Evolutionary conservation across 1,140 invertebrate genomes (phyloP), one percentile per base, ranked within the genome.

Genomic region (Heliconius hermathena): DNA sequence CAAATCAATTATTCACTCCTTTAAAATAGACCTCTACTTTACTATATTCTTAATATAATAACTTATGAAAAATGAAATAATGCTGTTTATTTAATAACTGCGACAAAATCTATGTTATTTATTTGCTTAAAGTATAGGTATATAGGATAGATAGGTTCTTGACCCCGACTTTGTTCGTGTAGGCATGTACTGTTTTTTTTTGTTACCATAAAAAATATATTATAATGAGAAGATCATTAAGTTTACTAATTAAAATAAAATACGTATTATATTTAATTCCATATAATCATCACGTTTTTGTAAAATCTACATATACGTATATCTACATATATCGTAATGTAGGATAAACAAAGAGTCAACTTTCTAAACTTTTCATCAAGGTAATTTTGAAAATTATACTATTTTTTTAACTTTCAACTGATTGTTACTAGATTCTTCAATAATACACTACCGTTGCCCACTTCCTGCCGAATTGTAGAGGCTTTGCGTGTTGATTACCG

Each of bases 191-290:
- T 29, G 22, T 16, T 29, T 66, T 66, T 18, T 57, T 9, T n/a
- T 57, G n/a, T 9, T 57, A n/a, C n/a, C 2, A 26, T 26, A 66
- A 66, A 66, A 60, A 26, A 13, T 29, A 66, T 16, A 1, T 66
- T 13, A 26, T 29, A 66, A 66, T 66, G 3, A 66, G n/a, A 66
- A 29, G 13, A 26, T 3, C 22, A 66, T 29, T 66, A 66, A 29
- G 22, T 60, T 60, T 66, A 66, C 22, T 66, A 66, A 66, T 66
- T 66, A 26, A 66, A 66, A 66, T 66, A 66, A 26, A 66, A 66
- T 29, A 66, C 3, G 11, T 66, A 66, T 66, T 66, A 66, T 29
- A 66, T 26, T 66, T 66, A 29, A 26, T 66, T 66, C 13, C 13
- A 26, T 66, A 66, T 26, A 26, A 26, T 29, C 22, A 26, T 3